Conservation (phyloP, 2,888 invertebrate genomes). For the Dromius quadrimaculatus region DNA sequence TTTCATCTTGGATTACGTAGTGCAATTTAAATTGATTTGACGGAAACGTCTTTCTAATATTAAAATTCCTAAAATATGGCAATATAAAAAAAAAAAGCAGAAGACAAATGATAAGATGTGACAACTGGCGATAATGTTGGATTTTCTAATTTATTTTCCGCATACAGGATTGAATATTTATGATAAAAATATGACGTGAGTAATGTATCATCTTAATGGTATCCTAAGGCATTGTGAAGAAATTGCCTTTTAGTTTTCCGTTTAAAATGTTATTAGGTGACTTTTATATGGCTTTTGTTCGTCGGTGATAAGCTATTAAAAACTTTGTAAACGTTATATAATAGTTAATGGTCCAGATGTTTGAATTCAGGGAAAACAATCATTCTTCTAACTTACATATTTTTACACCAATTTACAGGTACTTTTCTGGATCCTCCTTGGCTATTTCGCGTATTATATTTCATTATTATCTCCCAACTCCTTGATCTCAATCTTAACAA, state of each 20-base stretch:
- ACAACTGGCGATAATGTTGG: conserved; percentile 22
- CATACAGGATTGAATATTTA: conserved; percentile 19
- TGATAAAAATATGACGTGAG: conserved; percentile 32
- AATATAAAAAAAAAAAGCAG: conserved; percentile 5
- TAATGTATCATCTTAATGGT: conserved; percentile 26
- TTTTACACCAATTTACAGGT: background rate
- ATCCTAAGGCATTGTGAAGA: background rate
- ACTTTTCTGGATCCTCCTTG: too few relatives aligned
- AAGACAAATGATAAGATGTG: conserved; percentile 10
- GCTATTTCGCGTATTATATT: too few relatives aligned
- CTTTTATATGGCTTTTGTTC: conserved; percentile 15
- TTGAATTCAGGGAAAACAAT: conserved; percentile 13
- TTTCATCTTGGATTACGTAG: too few relatives aligned
- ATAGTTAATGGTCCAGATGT: conserved; percentile 21
- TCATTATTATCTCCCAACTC: too few relatives aligned
- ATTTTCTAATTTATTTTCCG: conserved; percentile 19
- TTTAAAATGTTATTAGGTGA: conserved; percentile 20
- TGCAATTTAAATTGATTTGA: background rate
- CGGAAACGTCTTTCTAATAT: background rate
- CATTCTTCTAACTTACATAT: conserved; percentile 4
- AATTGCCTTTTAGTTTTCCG: conserved; percentile 19
- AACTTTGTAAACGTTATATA: conserved; percentile 26
- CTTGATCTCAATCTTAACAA: too few relatives aligned
- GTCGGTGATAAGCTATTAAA: conserved; percentile 21
- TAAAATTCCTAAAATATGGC: background rate